These are phyloP conservation scores for Cephonodes hylas DNA, from an alignment of 2,888 invertebrate species.

Conservation along the genomic window DNA sequence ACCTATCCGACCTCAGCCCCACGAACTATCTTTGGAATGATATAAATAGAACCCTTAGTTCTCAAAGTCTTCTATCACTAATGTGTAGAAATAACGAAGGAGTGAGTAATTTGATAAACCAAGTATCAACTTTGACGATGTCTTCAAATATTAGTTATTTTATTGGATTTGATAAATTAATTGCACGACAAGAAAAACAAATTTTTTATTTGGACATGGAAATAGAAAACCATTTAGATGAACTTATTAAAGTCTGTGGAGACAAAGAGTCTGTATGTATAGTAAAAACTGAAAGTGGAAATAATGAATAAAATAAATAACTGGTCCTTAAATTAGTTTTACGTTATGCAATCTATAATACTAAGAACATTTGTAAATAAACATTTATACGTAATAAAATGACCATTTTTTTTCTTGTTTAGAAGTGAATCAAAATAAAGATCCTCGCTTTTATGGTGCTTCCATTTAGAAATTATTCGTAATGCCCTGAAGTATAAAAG, in stretches of 20 bases:
- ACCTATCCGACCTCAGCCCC: slow-evolving; percentile 44
- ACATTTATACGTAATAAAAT: too few relatives aligned
- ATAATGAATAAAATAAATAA: not conserved
- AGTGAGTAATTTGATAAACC: not conserved
- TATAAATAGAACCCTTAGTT: slow-evolving; percentile 19
- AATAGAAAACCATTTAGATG: slow-evolving; percentile 35
- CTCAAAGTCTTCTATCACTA: slow-evolving; percentile 15
- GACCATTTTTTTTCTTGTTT: too few relatives aligned
- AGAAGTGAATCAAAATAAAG: too few relatives aligned
- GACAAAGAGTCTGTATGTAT: not conserved
- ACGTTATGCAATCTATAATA: too few relatives aligned
- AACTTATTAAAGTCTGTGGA: slow-evolving; percentile 17
- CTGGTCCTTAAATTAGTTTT: too few relatives aligned
- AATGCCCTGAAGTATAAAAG: too few relatives aligned
- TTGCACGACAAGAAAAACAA: slow-evolving; percentile 32
- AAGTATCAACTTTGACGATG: not conserved
- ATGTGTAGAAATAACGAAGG: not conserved
- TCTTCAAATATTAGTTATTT: slow-evolving; percentile 22
- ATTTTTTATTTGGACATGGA: slow-evolving; percentile 33
- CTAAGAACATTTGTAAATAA: too few relatives aligned
- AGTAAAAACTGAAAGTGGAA: not conserved
- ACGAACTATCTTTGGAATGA: slow-evolving; percentile 44
- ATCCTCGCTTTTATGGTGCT: too few relatives aligned
- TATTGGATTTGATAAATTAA: slow-evolving; percentile 25
- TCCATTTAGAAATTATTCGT: too few relatives aligned